phyloP scores from a whole-genome alignment of 2,113 vertebrate species.

The Galemys pyrenaicus region DNA sequence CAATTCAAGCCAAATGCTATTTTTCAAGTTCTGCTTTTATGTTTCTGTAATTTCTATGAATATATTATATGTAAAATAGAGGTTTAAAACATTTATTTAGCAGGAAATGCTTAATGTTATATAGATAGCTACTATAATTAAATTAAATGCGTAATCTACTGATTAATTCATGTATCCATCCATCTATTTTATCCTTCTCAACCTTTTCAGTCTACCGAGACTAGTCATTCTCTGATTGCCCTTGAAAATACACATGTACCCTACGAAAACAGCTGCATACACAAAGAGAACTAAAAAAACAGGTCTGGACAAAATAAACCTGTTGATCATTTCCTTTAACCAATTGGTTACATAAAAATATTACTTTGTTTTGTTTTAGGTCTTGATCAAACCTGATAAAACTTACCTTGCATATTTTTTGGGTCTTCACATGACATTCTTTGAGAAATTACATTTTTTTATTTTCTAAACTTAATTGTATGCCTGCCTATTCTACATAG shows the following conservation, averaged over 20 bases:
- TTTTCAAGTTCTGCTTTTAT: not conserved
- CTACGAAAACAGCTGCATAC: not conserved
- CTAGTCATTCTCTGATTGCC: not conserved
- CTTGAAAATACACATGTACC: not conserved
- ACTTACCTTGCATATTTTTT: slow-evolving; percentile 63
- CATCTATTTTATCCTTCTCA: not conserved
- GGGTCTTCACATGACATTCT: slow-evolving; percentile 50
- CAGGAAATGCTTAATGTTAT: not conserved
- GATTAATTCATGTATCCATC: not conserved
- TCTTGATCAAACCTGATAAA: not conserved
- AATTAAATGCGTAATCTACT: slow-evolving; percentile 5
- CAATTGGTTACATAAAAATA: slow-evolving; percentile 30
- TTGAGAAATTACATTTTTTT: slow-evolving; percentile 45
- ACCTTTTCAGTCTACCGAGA: not conserved
- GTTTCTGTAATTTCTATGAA: slow-evolving; percentile 7
- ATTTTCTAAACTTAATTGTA: slow-evolving; percentile 16
- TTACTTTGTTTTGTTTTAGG: not conserved
- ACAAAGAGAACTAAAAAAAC: not conserved
- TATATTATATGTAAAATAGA: not conserved
- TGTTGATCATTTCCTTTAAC: not conserved
- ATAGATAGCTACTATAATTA: not conserved
- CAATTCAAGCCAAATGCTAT: slow-evolving; percentile 30
- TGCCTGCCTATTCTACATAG: not conserved
- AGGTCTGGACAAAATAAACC: not conserved
- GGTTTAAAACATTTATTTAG: slow-evolving; percentile 27